Conservation (phyloP, 2,797 vertebrate genomes). For the Psittacula echo region DNA sequence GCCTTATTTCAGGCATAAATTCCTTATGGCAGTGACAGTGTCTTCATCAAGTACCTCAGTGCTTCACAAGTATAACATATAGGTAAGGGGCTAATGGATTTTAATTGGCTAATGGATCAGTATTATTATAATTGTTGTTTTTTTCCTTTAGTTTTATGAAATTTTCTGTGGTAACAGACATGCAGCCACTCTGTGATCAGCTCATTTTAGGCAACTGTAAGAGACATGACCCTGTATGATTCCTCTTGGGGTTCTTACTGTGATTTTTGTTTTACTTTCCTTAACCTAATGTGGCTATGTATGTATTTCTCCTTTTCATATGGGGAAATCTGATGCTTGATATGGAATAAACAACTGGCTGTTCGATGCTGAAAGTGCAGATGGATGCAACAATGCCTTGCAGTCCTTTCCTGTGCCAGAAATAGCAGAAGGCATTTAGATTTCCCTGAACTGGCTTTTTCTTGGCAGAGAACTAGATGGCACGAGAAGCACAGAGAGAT, state of each 20-base stretch:
- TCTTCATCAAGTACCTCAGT: neutral
- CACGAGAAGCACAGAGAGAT: neutral
- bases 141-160: neutral
- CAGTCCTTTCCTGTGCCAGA: neutral
- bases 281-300: neutral
- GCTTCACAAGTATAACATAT: neutral
- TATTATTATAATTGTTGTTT: neutral
- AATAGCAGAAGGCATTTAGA: conserved; percentile 39
- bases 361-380: conserved; percentile 5
- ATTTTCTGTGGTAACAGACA: neutral
- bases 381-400: neutral
- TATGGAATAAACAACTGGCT: neutral
- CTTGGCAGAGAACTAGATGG: conserved; percentile 9
- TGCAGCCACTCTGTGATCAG: neutral
- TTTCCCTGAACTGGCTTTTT: conserved; percentile 18
- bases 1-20: neutral
- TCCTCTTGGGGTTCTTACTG: neutral
- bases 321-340: neutral
- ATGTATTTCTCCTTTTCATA: neutral
- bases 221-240: neutral
- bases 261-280: neutral
- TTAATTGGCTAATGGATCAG: neutral
- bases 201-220: neutral
- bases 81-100: neutral
- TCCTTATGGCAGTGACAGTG: neutral